These are phyloP conservation scores for Lota lota DNA, from an alignment of 2,113 vertebrate genomes.

Conservation along the genomic window DNA sequence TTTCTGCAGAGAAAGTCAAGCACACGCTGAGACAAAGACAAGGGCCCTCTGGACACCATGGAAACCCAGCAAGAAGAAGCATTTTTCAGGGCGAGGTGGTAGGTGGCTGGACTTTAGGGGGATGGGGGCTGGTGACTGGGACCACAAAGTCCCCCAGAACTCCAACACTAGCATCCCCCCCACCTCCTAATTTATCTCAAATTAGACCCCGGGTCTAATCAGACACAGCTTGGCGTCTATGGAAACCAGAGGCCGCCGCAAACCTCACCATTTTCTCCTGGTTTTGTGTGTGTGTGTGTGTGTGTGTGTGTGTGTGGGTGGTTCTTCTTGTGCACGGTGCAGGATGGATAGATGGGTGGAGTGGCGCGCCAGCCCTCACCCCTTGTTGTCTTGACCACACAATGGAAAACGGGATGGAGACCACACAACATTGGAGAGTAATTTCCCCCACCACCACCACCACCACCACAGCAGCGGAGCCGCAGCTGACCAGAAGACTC, in stretches of 20 bases:
- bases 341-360: constrained; percentile 46
- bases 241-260: constrained; percentile 65
- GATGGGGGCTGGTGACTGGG: too few relatives aligned
- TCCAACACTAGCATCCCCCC: constrained; percentile 37
- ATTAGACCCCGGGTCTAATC: constrained; percentile 71
- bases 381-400: constrained; percentile 64
- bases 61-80: constrained; percentile 9
- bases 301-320: too few relatives aligned
- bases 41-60: constrained; percentile 42
- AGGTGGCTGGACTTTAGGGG: neutral
- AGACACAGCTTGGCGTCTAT: constrained; percentile 67
- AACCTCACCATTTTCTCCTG: constrained; percentile 64
- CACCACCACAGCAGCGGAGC: neutral
- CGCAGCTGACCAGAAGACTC: constrained; percentile 35
- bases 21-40: constrained; percentile 28
- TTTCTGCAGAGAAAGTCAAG: constrained; percentile 64
- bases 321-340: constrained; percentile 54
- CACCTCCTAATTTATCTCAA: constrained; percentile 37
- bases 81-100: neutral
- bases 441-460: constrained; percentile 42
- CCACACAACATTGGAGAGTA: constrained; percentile 61
- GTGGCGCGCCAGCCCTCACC: constrained; percentile 22
- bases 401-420: constrained; percentile 60
- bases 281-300: too few relatives aligned
- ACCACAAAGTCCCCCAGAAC: constrained; percentile 42